Evolutionary conservation across 2,888 invertebrate species (phyloP).

Genomic region (Ectemnius continuus): DNA sequence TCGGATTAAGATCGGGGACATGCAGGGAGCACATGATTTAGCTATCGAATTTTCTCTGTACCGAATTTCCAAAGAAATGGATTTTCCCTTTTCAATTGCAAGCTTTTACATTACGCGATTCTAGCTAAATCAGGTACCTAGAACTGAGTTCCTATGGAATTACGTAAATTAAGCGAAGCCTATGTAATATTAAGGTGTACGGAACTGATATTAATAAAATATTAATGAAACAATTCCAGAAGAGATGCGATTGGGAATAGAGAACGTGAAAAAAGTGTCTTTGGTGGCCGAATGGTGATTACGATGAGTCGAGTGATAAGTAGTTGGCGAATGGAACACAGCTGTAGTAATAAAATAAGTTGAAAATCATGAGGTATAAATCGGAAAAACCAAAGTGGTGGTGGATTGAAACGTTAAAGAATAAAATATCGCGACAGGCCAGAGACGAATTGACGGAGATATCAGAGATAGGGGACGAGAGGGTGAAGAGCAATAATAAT

Average conservation of each 20-base stretch:
- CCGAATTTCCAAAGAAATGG: not conserved
- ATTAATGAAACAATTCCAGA: slow-evolving; percentile 69
- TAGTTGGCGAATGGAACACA: slow-evolving; percentile 63
- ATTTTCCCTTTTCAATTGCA: not conserved
- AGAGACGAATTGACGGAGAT: slow-evolving; percentile 32
- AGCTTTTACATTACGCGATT: not conserved
- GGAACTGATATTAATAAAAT: slow-evolving; percentile 70
- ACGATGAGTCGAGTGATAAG: slow-evolving; percentile 27
- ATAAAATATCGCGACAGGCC: slow-evolving; percentile 40
- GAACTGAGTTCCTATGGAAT: slow-evolving; percentile 68
- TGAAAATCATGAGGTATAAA: slow-evolving; percentile 50
- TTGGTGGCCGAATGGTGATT: slow-evolving; percentile 27
- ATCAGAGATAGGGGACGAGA: slow-evolving; percentile 10
- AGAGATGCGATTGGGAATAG: slow-evolving; percentile 69
- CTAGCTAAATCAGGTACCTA: slow-evolving; percentile 55
- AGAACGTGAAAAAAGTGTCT: slow-evolving; percentile 61
- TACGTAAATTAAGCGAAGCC: slow-evolving; percentile 72
- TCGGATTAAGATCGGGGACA: slow-evolving; percentile 64
- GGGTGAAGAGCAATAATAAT: not conserved
- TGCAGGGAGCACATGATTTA: slow-evolving; percentile 65
- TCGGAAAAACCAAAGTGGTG: not conserved
- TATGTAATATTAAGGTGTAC: slow-evolving; percentile 68
- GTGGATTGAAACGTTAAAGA: slow-evolving; percentile 58
- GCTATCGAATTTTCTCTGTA: slow-evolving; percentile 12
- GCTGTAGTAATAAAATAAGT: slow-evolving; percentile 67